Percentiles rank a stretch among this genome's conserved stretches.
Evolutionary conservation across 2,113 vertebrate species (phyloP).

Genomic region (Pycnonotus jocosus): DNA sequence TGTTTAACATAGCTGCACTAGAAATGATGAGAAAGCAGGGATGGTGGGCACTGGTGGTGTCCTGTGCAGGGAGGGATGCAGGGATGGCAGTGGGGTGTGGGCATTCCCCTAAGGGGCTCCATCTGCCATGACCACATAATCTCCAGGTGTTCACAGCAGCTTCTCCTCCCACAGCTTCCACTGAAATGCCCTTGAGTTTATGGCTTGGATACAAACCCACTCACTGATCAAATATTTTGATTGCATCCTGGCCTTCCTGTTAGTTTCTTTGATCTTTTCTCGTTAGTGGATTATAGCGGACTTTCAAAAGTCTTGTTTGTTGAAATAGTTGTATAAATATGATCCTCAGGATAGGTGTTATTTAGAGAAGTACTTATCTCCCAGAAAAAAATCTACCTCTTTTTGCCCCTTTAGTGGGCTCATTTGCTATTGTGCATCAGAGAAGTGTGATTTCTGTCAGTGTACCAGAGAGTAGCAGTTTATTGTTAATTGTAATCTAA

Average conservation of each 20-base stretch:
- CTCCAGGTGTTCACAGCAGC: background rate
- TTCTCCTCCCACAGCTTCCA: background rate
- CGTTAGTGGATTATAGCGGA: background rate
- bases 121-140: background rate
- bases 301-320: background rate
- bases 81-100: rapidly evolving
- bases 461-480: background rate
- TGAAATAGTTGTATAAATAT: conserved; percentile 18
- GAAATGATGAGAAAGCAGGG: background rate
- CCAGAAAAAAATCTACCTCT: background rate
- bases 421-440: background rate
- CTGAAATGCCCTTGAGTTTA: background rate
- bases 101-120: background rate
- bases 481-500: conserved; percentile 2
- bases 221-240: conserved; percentile 25
- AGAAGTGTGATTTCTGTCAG: background rate
- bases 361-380: background rate
- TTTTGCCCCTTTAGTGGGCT: background rate
- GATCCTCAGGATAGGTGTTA: background rate
- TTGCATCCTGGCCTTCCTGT: conserved; percentile 11
- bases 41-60: rapidly evolving
- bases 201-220: background rate
- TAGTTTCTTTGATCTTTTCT: conserved; percentile 38
- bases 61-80: background rate
- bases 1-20: background rate